Evolutionary conservation across 2,888 invertebrate species (phyloP).

Genomic region (Trichacis sp.): DNA sequence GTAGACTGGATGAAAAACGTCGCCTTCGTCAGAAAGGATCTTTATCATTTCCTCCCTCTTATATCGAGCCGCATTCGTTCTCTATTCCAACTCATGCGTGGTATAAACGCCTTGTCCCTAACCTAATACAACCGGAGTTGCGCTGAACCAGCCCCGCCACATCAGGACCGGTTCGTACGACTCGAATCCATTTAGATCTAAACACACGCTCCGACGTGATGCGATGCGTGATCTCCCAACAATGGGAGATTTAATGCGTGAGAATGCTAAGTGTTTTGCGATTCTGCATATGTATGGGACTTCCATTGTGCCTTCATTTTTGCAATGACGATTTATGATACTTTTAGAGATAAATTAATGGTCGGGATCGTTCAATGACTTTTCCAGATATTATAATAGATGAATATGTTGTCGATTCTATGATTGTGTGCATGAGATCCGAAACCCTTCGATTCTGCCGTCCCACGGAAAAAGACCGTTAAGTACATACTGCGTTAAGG

Average conservation of each 20-base stretch:
- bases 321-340: background rate
- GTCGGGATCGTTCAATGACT: too few relatives aligned
- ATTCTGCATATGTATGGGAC: conserved; percentile 7
- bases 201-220: conserved; percentile 20
- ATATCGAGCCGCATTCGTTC: conserved; percentile 28
- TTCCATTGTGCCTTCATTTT: conserved; percentile 3
- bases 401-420: too few relatives aligned
- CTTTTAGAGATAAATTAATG: background rate
- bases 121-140: conserved; percentile 64
- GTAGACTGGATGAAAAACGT: too few relatives aligned
- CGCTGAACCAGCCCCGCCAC: conserved; percentile 45
- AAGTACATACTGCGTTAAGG: too few relatives aligned
- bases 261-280: conserved; percentile 21
- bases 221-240: conserved; percentile 11
- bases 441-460: too few relatives aligned
- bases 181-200: conserved; percentile 38
- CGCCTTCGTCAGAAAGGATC: too few relatives aligned
- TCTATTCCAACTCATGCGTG: conserved; percentile 57
- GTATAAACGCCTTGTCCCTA: conserved; percentile 59
- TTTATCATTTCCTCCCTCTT: conserved; percentile 20
- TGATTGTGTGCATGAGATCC: too few relatives aligned
- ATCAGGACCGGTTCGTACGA: conserved; percentile 57
- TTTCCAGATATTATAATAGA: too few relatives aligned
- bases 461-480: too few relatives aligned
- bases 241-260: conserved; percentile 22